Evolutionary conservation across 1,140 invertebrate genomes (phyloP).

Genomic region (Caerostris darwini): DNA sequence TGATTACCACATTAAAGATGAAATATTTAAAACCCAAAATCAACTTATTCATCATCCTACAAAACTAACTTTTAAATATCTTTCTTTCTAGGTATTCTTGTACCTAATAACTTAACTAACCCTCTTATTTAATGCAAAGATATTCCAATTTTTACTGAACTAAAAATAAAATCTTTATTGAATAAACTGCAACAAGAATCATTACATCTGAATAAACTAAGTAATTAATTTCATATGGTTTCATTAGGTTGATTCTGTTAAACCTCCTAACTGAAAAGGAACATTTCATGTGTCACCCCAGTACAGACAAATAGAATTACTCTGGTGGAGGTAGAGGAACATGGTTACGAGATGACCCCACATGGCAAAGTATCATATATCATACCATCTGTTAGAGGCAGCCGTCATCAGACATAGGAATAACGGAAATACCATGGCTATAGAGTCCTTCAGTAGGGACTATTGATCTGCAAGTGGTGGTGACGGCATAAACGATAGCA

Average conservation of each 20-base stretch:
- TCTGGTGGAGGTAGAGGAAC: not conserved
- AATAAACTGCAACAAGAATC: not conserved
- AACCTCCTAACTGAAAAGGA: not conserved
- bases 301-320: not conserved
- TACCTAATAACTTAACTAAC: no score
- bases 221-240: not conserved
- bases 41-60: no score
- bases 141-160: no score
- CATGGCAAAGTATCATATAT: conserved; percentile 33
- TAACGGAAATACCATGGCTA: conserved; percentile 28
- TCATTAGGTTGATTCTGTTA: not conserved
- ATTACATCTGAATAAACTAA: not conserved
- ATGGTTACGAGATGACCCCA: conserved; percentile 11
- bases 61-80: no score
- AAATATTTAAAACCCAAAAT: no score
- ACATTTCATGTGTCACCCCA: not conserved
- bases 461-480: conserved; percentile 36
- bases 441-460: conserved; percentile 29
- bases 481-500: conserved; percentile 26
- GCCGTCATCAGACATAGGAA: conserved; percentile 42
- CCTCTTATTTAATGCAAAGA: no score
- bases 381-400: conserved; percentile 42
- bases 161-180: not conserved
- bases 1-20: no score
- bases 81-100: no score